Evolutionary conservation across 2,797 vertebrate genomes (phyloP), one percentile per base, ranked within the genome.

Genomic region (Chloroceryle amazona): DNA sequence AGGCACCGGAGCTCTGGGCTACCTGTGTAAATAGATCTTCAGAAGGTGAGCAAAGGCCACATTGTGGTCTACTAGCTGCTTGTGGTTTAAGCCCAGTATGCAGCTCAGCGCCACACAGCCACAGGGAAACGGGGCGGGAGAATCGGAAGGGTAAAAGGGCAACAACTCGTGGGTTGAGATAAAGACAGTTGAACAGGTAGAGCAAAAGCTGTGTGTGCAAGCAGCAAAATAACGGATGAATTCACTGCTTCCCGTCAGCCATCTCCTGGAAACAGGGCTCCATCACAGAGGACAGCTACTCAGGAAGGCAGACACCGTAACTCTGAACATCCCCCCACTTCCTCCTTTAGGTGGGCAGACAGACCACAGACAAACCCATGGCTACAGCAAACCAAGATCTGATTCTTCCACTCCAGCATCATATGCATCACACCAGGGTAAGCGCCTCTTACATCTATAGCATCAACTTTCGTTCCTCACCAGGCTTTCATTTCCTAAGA

Each of bases 61-160:
- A 33, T 6, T 95, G 92, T 76, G 83, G 91, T 93, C 84, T 88
- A 94, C 82, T 72, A 93, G 41, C 60, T 60, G 21, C 23, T 51
- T 17, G 16, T 47, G 76, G 80, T 81, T 90, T 92, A 67, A 83
- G 21, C 26, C 83, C 6, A 5, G 42, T 7, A 57, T 20, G 18
- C 41, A 82, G 65, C 73, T 92, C 51, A 89, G 51, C 10, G 49
- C n/a, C 52, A 90, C 33, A 70, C 7, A 88, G 42, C 51, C 21
- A 0, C 86, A 62, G 29, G 10, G 39, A 47, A 61, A 90, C 3
- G 7, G 19, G 16, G 46, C 11, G 31, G 68, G 39, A 6, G 3
- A 31, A 73, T 18, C 0, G 0, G 37, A 92, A 89, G 26, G 19
- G n/a, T 85, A 68, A 91, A 84, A 93, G 62, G 52, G 41, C 29